Evolutionary conservation across 2,113 vertebrate species (phyloP).

Genomic region (Daphoenositta chrysoptera): DNA sequence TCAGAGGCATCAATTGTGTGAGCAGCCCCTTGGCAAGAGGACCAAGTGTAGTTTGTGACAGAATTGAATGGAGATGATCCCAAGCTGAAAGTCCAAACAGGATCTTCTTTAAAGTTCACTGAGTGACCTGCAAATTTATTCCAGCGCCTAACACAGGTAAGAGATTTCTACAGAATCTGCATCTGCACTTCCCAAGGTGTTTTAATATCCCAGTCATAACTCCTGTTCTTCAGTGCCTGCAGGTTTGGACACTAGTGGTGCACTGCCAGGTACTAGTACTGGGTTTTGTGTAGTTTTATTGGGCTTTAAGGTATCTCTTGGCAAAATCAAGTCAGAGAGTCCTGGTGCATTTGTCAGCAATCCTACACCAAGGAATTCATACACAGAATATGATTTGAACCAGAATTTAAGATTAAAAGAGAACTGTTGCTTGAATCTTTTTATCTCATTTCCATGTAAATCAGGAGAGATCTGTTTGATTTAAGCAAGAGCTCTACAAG

Average conservation of each 20-base stretch:
- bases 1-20: background rate
- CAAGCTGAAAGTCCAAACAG: constrained; percentile 23
- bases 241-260: background rate
- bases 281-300: background rate
- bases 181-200: background rate
- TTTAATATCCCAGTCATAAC: background rate
- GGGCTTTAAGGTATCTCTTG: background rate
- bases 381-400: background rate
- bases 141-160: background rate
- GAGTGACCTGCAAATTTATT: background rate
- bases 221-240: background rate
- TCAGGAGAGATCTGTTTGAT: background rate
- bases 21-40: background rate
- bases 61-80: constrained; percentile 34
- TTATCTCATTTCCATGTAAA: background rate
- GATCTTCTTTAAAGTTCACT: background rate
- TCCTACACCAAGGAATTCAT: background rate
- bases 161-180: background rate
- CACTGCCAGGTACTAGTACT: background rate
- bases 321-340: background rate
- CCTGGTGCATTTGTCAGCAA: background rate
- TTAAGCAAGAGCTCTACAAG: background rate
- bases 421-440: background rate
- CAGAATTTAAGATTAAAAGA: background rate
- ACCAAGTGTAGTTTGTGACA: background rate